phyloP scores from a whole-genome alignment of 1,140 invertebrate genomes.

The Psilanteris sp. region DNA sequence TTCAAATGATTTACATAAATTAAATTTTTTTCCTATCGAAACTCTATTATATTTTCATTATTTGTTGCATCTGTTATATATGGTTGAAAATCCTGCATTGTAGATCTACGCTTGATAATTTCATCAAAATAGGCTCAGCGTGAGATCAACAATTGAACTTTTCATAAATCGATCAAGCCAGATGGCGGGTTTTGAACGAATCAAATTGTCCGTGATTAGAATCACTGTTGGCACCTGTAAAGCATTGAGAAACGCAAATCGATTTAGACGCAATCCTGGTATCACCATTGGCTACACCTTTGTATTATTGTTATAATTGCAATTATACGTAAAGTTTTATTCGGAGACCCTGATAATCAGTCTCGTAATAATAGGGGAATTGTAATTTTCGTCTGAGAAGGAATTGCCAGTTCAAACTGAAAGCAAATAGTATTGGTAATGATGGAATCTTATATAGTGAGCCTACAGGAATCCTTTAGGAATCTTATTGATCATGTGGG shows the following conservation, averaged over 20 bases:
- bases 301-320: too few species aligned
- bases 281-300: too few species aligned
- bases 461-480: slow-evolving; percentile 46
- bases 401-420: slow-evolving; percentile 9
- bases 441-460: slow-evolving; percentile 32
- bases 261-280: too few species aligned
- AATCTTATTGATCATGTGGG: slow-evolving; percentile 43
- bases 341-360: too few species aligned
- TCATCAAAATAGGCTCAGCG: slow-evolving; percentile 32
- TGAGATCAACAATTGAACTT: slow-evolving; percentile 45
- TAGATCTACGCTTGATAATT: slow-evolving; percentile 4
- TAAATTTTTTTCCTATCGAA: too few species aligned
- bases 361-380: too few species aligned
- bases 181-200: slow-evolving; percentile 27
- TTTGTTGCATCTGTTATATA: slow-evolving; percentile 31
- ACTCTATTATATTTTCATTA: slow-evolving; percentile 14
- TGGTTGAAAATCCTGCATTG: slow-evolving; percentile 5
- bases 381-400: too few species aligned
- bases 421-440: slow-evolving; percentile 25
- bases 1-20: too few species aligned
- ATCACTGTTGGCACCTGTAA: too few species aligned
- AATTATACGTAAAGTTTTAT: too few species aligned
- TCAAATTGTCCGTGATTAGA: slow-evolving; percentile 39
- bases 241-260: too few species aligned
- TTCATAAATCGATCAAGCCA: slow-evolving; percentile 27